Conservation (phyloP, 1,140 invertebrate species). For the Aphaenogaster floridana region DNA sequence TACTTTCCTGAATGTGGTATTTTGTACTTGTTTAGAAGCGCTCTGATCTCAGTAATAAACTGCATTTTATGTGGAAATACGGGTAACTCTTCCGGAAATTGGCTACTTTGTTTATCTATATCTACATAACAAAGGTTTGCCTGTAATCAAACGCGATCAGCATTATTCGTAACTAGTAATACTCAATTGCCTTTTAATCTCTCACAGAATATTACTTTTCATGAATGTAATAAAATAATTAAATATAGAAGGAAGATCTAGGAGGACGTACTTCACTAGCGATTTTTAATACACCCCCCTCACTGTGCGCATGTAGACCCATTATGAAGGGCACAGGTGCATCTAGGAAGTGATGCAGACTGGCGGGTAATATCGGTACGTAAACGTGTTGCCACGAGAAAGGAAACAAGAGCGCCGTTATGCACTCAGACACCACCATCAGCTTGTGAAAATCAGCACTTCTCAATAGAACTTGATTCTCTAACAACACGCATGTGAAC, state of each 20-base stretch:
- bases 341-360: conserved; percentile 98
- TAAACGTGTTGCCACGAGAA: conserved; percentile 99
- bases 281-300: conserved; percentile 88
- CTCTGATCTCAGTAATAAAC: conserved; percentile 94
- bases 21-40: conserved; percentile 92
- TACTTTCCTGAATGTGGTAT: conserved; percentile 86
- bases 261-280: conserved; percentile 87
- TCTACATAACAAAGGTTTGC: conserved; percentile 98
- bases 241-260: neutral
- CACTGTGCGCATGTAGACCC: conserved; percentile 91
- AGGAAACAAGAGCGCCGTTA: conserved; percentile 96
- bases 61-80: conserved; percentile 96
- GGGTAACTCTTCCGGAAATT: conserved; percentile 98
- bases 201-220: neutral
- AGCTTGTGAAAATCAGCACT: conserved; percentile 97
- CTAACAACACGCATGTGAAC: conserved; percentile 98
- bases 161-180: neutral
- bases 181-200: neutral
- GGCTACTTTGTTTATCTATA: conserved; percentile 96
- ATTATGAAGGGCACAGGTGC: conserved; percentile 99
- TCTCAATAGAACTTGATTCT: conserved; percentile 98
- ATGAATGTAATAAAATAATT: conserved; percentile 5
- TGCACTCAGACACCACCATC: conserved; percentile 98
- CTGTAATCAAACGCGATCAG: conserved; percentile 80
- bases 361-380: conserved; percentile 98